A percentile compares a stretch with the other conserved stretches of the same genome.
Conservation (phyloP, 2,113 vertebrate species). For the Pseudorhombus dupliciocellatus region DNA sequence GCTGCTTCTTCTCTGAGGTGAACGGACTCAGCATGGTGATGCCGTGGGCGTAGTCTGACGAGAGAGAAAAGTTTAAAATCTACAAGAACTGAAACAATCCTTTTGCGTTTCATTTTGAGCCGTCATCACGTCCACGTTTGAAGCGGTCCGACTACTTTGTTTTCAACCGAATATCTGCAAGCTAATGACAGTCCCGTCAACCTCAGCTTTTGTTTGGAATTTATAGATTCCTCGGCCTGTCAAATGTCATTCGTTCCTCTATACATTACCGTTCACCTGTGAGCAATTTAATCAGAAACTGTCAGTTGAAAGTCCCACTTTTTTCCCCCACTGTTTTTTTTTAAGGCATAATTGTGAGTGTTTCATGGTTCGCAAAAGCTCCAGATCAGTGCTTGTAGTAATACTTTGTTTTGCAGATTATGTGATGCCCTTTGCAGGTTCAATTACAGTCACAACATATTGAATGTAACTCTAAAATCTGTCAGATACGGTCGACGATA, state of each 20-base stretch:
- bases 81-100: neutral
- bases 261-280: slow-evolving; percentile 3
- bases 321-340: too few species aligned
- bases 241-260: neutral
- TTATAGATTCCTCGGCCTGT: neutral
- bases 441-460: neutral
- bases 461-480: neutral
- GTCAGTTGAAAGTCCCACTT: neutral
- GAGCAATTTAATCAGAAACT: neutral
- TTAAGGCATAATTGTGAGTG: too few species aligned
- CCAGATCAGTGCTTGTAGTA: neutral
- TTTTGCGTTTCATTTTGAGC: neutral
- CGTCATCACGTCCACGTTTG: neutral
- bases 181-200: neutral
- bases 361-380: too few species aligned
- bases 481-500: neutral
- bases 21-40: slow-evolving; percentile 94
- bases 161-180: neutral
- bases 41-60: slow-evolving; percentile 94
- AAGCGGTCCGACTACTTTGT: neutral
- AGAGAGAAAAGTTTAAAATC: slow-evolving; percentile 17
- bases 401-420: neutral
- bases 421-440: neutral
- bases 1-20: slow-evolving; percentile 96
- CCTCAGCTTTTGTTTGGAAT: neutral